Evolutionary conservation across 2,888 invertebrate species (phyloP), one percentile per base, ranked within the genome.

Genomic region (Drosophila pseudotakahashii): DNA sequence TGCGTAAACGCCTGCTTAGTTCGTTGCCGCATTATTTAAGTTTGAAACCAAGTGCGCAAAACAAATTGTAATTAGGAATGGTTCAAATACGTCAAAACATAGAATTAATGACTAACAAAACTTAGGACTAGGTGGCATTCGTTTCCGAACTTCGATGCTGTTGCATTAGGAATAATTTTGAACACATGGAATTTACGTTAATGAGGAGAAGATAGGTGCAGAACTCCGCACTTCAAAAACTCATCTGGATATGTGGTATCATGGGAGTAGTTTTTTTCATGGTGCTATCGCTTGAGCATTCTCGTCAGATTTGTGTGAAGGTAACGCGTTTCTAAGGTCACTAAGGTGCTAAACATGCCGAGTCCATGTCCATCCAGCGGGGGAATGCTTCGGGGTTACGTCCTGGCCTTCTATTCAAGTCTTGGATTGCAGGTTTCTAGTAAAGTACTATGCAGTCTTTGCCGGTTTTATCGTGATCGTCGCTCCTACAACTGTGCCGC

Each of bases 401-500:
- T 66, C 47, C 45, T 48, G 55, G 64, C 50, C 52, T 52, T 52
- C 69, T 62, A 74, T 66, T 77, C 53, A 74, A 86, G 76, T 81
- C 84, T 78, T 75, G 68, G 54, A 39, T 79, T 79, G 55, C 44
- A 60, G 64, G 68, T 78, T 64, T 64, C 53, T 37, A 50, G 75
- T 68, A 69, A 34, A 48, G 66, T 82, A 72, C 77, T 88, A 82
- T 75, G 75, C 82, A 82, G 82, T 82, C 82, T 82, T 30, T 82
- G 58, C 61, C 54, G 66, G 63, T 76, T 63, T 62, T 52, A 53
- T 42, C 47, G 60, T 16, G 34, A 48, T 68, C 61, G 54, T 61
- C 67, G 66, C 53, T 50, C 37, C 58, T 66, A 90, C 36, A 95
- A 93, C 91, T 95, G 95, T 58, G 94, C 92, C n/a, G 94, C 95